Conservation (phyloP, 2,113 vertebrate species). For the Chiloscyllium plagiosum region DNA sequence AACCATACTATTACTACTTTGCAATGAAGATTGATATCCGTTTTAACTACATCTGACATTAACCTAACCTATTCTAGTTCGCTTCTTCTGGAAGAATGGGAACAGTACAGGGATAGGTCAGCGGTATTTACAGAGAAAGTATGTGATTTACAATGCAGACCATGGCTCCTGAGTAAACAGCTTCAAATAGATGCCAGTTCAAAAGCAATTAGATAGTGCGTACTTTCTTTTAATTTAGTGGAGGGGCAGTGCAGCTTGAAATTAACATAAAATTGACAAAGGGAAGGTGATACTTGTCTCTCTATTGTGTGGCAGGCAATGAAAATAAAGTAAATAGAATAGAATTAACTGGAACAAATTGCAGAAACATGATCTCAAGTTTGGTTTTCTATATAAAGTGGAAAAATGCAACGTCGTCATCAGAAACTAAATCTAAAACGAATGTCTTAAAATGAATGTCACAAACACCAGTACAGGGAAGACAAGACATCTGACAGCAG, state of each 20-base stretch:
- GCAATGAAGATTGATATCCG: not conserved
- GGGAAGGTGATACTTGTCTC: not conserved
- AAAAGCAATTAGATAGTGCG: constrained; percentile 13
- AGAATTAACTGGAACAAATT: constrained; percentile 30
- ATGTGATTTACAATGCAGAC: not conserved
- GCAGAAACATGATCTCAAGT: not conserved
- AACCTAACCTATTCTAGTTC: not conserved
- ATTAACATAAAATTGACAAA: constrained; percentile 20
- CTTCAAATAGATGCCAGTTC: not conserved
- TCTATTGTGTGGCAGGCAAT: not conserved
- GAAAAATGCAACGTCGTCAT: not conserved
- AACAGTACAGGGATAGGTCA: not conserved
- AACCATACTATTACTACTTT: not conserved
- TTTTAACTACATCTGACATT: not conserved
- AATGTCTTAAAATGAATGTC: not conserved
- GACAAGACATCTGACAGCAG: not conserved
- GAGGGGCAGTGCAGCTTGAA: constrained; percentile 21
- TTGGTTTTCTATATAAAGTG: not conserved
- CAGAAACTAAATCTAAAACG: not conserved
- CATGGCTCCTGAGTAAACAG: not conserved
- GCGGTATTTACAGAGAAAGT: not conserved
- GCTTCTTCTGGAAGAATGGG: not conserved
- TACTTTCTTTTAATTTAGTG: not conserved
- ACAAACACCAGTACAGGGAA: not conserved
- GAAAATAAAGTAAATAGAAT: not conserved